A percentile compares a stretch with the other conserved stretches of the same genome.
Conservation (phyloP, 2,113 vertebrate species). For the Hyperopisus bebe region DNA sequence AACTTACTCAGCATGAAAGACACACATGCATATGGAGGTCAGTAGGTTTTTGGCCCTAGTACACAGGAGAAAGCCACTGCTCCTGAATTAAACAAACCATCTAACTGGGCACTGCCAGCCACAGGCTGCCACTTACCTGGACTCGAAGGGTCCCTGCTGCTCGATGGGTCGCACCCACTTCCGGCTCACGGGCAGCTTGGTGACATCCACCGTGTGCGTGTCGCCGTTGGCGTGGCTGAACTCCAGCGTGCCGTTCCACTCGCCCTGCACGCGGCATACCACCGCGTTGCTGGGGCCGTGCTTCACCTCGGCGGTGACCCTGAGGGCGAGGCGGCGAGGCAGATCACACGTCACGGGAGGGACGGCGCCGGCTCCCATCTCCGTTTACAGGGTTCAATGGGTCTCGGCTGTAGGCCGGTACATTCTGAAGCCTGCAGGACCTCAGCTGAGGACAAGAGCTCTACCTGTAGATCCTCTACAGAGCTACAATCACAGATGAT, state of each 20-base stretch:
- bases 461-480: not conserved
- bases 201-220: constrained; percentile 74
- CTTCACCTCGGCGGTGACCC: constrained; percentile 91
- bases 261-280: constrained; percentile 87
- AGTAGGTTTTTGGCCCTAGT: not conserved
- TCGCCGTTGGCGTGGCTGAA: constrained; percentile 83
- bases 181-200: constrained; percentile 74
- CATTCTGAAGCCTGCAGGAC: not conserved
- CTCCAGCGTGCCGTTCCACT: constrained; percentile 91
- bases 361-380: not conserved
- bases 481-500: not conserved
- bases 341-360: not conserved
- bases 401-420: not conserved
- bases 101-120: not conserved
- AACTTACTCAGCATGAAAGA: not conserved
- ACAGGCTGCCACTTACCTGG: constrained; percentile 63
- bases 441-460: not conserved
- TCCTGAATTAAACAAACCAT: not conserved
- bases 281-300: constrained; percentile 77
- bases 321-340: constrained; percentile 34
- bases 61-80: not conserved
- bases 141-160: constrained; percentile 83
- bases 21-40: not conserved
- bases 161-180: constrained; percentile 80
- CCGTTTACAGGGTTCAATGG: not conserved